These are phyloP conservation scores for Staurois parvus DNA, from an alignment of 2,797 vertebrate genomes.

Conservation along the genomic window DNA sequence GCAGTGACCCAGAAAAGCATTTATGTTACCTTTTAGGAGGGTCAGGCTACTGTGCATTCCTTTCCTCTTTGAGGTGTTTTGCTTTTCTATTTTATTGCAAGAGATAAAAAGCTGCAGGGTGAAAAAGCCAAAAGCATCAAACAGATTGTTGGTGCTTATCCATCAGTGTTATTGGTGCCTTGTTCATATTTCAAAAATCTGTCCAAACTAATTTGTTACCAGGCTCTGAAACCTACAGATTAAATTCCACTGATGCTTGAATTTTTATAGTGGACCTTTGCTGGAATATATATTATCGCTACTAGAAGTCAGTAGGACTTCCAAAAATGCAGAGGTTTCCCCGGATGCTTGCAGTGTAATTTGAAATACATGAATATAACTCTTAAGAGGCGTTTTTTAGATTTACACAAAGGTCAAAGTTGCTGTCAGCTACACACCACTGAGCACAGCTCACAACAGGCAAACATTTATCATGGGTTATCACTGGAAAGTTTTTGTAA, in stretches of 20 bases:
- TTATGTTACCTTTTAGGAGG: conserved; percentile 32
- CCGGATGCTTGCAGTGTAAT: neutral
- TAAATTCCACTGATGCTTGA: neutral
- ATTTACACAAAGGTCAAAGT: neutral
- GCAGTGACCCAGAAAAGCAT: conserved; percentile 4
- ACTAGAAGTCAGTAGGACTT: neutral
- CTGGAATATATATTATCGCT: neutral
- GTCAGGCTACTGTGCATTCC: conserved; percentile 44
- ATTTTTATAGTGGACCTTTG: neutral
- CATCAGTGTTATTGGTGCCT: conserved; percentile 46
- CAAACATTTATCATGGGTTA: neutral
- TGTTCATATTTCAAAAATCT: conserved; percentile 52
- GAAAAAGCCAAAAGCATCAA: conserved; percentile 50
- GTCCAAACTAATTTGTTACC: conserved; percentile 54
- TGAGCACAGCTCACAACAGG: neutral
- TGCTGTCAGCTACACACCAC: neutral
- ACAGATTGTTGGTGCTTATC: conserved; percentile 32
- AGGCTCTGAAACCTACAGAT: neutral
- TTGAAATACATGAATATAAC: neutral
- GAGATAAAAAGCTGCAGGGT: conserved; percentile 47
- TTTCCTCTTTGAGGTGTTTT: conserved; percentile 27
- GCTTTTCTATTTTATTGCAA: conserved; percentile 31
- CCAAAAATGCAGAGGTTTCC: neutral
- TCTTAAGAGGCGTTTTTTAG: neutral
- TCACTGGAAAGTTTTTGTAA: no score